phyloP scores from a whole-genome alignment of 2,797 vertebrate species.

The Toxotes lorentzi region DNA sequence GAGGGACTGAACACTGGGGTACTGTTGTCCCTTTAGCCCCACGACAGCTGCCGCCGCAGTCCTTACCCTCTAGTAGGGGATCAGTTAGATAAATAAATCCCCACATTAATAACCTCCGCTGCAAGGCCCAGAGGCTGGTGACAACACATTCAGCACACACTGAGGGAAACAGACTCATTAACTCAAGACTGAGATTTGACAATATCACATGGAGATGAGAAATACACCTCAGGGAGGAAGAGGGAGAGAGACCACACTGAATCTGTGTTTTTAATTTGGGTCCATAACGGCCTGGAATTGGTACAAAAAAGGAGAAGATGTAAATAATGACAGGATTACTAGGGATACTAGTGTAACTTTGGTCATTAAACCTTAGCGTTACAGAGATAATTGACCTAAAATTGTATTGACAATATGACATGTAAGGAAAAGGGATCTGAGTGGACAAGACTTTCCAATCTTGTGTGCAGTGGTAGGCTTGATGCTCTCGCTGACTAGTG shows the following conservation, averaged over 20 bases:
- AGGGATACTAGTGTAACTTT: not conserved
- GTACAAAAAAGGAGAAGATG: not conserved
- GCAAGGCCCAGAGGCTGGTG: slow-evolving; percentile 29
- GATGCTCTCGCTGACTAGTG: not conserved
- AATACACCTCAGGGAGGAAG: slow-evolving; percentile 8
- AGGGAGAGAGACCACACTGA: not conserved
- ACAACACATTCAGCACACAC: slow-evolving; percentile 28
- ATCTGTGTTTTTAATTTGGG: slow-evolving; percentile 23
- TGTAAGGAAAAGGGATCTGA: not conserved
- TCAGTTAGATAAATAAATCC: slow-evolving; percentile 78
- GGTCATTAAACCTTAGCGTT: not conserved
- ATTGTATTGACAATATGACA: not conserved
- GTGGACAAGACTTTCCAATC: not conserved
- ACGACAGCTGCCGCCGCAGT: slow-evolving; percentile 73
- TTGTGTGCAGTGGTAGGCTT: not conserved
- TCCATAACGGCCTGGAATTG: not conserved
- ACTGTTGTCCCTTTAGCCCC: slow-evolving; percentile 56
- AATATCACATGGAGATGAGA: slow-evolving; percentile 32
- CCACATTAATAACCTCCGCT: slow-evolving; percentile 70
- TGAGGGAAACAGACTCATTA: slow-evolving; percentile 45
- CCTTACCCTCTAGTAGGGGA: slow-evolving; percentile 55
- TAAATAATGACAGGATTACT: not conserved
- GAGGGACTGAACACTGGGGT: slow-evolving; percentile 68
- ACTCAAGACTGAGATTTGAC: slow-evolving; percentile 34
- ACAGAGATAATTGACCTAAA: not conserved